phyloP scores from a whole-genome alignment of 2,888 invertebrate species.

The Caenorhabditis imperialis region DNA sequence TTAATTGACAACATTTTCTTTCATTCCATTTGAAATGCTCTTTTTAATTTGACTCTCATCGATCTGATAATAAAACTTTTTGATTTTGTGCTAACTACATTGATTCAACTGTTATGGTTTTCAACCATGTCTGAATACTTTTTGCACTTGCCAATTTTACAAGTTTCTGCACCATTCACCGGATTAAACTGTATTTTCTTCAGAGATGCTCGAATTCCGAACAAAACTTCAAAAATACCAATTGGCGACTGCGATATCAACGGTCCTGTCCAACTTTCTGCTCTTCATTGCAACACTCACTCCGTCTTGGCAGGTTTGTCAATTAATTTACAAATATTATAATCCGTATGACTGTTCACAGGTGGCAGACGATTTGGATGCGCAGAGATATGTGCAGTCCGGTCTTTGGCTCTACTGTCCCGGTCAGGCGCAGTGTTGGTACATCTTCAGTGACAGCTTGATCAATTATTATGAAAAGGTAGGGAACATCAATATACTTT shows the following conservation, averaged over 20 bases:
- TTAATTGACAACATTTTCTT: constrained; percentile 14
- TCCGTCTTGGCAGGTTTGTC: constrained; percentile 76
- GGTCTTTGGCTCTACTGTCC: constrained; percentile 77
- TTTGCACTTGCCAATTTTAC: not conserved
- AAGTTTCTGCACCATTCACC: not conserved
- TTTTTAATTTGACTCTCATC: constrained; percentile 1
- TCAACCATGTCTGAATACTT: no score
- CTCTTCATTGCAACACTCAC: constrained; percentile 72
- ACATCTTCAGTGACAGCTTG: constrained; percentile 76
- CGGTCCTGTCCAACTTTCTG: constrained; percentile 64
- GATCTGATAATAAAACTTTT: constrained; percentile 8
- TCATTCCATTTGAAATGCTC: constrained; percentile 29
- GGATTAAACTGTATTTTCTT: no score
- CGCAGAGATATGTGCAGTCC: constrained; percentile 68
- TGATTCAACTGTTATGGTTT: not conserved
- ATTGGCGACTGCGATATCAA: constrained; percentile 57
- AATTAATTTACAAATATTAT: not conserved
- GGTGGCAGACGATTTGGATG: constrained; percentile 77
- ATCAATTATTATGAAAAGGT: constrained; percentile 77
- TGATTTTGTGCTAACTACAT: no score
- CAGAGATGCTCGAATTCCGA: constrained; percentile 44
- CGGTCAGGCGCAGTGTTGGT: constrained; percentile 69
- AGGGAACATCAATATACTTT: not conserved
- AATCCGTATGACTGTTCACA: constrained; percentile 16
- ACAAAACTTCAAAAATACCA: constrained; percentile 68